Base-by-base conservation (phyloP, 92 coral and sea anemone species). In the Epizoanthus rinbou region DNA sequence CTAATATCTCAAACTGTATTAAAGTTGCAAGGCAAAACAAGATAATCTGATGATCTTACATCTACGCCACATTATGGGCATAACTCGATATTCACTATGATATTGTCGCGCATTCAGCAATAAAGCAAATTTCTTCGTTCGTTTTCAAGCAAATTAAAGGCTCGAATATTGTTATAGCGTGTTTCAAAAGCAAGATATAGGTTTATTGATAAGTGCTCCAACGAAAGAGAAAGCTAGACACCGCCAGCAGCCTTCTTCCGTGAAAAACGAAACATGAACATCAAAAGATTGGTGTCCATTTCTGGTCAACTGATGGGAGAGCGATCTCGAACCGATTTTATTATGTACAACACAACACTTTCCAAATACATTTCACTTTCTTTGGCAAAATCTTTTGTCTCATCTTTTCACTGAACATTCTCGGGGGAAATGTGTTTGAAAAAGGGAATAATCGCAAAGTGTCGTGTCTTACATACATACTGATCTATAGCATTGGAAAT, bases 231-330 rank as follows among this genome's bases (percentile, higher is more conserved):
- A 59, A 31, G 18, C 17, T 45, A 62, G 18, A 33, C 15, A n/a
- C 11, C 41, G 14, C 33, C 35, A 59, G 15, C 21, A 9, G 22
- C 41, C 52, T 78, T 13, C 59, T 69, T 78, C 24, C 24, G 47
- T 60, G 69, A 76, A 58, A 74, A 78, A 57, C 66, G 70, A 78
- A 78, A 60, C 71, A 39, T 28, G 16, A 37, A 37, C 11, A 31
- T 16, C 65, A 13, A 4, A 69, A 75, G 45, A 57, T 57, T 58
- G 47, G 15, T 75, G 19, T 62, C 22, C 23, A 28, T 54, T 19
- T 58, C 81, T 33, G 15, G 16, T 19, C 4, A 8, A 68, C 22
- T 52, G 5, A 50, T 6, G 1, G 1, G 56, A 47, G 22, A 52
- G 9, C 78, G 57, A 73, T 22, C 66, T 78, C 28, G 35, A 58